Evolutionary conservation across 2,113 vertebrate species (phyloP).

Genomic region (Microtus montanus): DNA sequence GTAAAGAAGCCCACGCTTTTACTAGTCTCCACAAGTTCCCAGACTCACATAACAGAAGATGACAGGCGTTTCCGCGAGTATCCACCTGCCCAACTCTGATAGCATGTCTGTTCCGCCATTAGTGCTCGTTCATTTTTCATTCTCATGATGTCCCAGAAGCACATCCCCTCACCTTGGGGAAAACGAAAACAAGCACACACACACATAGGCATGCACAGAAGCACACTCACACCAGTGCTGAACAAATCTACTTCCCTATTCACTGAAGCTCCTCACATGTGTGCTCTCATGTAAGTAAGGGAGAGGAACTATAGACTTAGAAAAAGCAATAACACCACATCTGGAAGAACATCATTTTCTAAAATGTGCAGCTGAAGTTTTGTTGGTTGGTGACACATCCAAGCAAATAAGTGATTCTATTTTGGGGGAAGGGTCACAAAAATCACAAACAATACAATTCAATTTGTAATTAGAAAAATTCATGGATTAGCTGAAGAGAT

Average conservation of each 20-base stretch:
- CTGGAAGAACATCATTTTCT: not conserved
- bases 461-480: not conserved
- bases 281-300: not conserved
- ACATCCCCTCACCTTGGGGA: not conserved
- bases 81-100: not conserved
- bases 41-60: not conserved
- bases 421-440: not conserved
- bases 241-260: not conserved
- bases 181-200: not conserved
- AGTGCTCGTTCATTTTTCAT: not conserved
- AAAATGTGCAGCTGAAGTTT: not conserved
- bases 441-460: not conserved
- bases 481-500: not conserved
- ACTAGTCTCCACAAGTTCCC: not conserved
- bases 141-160: not conserved
- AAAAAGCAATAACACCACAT: not conserved
- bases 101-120: not conserved
- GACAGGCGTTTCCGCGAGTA: not conserved
- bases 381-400: not conserved
- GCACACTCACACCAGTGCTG: not conserved
- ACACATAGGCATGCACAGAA: not conserved
- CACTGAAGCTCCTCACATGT: not conserved
- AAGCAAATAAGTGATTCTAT: constrained; percentile 3
- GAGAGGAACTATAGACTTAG: not conserved
- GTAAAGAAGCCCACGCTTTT: not conserved